Evolutionary conservation across 2,797 vertebrate genomes (phyloP).

Genomic region (Cichlasoma orientale): DNA sequence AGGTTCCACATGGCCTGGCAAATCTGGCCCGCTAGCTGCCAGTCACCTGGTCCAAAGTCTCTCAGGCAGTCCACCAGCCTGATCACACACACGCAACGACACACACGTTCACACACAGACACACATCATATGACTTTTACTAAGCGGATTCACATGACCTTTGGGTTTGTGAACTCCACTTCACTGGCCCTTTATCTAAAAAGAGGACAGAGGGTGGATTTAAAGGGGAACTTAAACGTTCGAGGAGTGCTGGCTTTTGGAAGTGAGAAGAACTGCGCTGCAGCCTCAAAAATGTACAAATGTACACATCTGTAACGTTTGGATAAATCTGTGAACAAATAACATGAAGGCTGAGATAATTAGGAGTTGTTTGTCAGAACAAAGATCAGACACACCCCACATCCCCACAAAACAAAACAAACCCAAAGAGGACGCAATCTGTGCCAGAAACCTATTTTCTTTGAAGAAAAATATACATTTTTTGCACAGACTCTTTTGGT

Average conservation of each 20-base stretch:
- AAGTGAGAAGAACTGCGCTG: background rate
- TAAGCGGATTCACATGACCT: slow-evolving; percentile 62
- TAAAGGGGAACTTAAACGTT: slow-evolving; percentile 5
- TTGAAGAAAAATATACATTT: background rate
- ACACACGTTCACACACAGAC: slow-evolving; percentile 39
- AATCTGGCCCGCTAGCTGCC: slow-evolving; percentile 90
- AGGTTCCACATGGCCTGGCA: slow-evolving; percentile 97
- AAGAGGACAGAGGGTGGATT: slow-evolving; percentile 4
- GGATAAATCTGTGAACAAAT: slow-evolving; percentile 17
- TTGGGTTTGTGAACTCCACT: slow-evolving; percentile 56
- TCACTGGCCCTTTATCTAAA: slow-evolving; percentile 40
- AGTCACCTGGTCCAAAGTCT: slow-evolving; percentile 90
- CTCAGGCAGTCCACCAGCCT: slow-evolving; percentile 92
- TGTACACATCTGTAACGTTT: background rate
- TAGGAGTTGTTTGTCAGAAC: slow-evolving; percentile 6
- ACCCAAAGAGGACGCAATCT: background rate
- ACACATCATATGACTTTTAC: slow-evolving; percentile 60
- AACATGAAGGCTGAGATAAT: background rate
- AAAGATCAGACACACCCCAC: slow-evolving; percentile 11
- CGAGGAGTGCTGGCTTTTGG: background rate
- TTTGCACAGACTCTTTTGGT: background rate
- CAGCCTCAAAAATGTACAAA: background rate
- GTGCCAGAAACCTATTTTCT: background rate
- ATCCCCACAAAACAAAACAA: background rate
- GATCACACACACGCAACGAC: slow-evolving; percentile 30